phyloP scores from a whole-genome alignment of 2,797 vertebrate genomes.

The Alca torda region DNA sequence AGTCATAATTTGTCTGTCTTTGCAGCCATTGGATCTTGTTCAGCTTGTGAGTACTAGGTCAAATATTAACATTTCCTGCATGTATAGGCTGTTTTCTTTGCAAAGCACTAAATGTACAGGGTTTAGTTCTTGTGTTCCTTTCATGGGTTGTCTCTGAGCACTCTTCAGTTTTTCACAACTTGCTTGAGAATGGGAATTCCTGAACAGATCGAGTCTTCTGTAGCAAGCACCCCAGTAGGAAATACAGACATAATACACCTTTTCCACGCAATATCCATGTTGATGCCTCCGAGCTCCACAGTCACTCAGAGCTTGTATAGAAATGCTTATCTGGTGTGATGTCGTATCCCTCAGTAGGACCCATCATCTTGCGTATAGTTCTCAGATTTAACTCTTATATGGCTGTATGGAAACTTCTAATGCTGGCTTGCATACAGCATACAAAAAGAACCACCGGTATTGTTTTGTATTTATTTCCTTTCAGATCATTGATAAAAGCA shows the following conservation, averaged over 20 bases:
- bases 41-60: not conserved
- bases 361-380: not conserved
- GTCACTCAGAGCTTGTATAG: not conserved
- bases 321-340: not conserved
- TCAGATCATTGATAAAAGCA: not conserved
- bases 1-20: not conserved
- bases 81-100: not conserved
- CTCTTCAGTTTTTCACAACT: not conserved
- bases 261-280: fast-evolving
- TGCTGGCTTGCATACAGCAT: not conserved
- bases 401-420: not conserved
- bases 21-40: not conserved
- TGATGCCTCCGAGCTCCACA: not conserved
- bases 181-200: not conserved
- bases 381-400: not conserved
- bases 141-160: not conserved
- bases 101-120: not conserved
- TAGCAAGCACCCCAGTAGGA: not conserved
- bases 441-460: not conserved
- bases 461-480: not conserved
- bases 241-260: not conserved
- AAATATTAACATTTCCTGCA: not conserved
- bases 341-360: not conserved
- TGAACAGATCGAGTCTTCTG: not conserved
- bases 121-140: not conserved